Evolutionary conservation across 2,888 invertebrate species (phyloP).

Genomic region (Diploptera punctata): DNA sequence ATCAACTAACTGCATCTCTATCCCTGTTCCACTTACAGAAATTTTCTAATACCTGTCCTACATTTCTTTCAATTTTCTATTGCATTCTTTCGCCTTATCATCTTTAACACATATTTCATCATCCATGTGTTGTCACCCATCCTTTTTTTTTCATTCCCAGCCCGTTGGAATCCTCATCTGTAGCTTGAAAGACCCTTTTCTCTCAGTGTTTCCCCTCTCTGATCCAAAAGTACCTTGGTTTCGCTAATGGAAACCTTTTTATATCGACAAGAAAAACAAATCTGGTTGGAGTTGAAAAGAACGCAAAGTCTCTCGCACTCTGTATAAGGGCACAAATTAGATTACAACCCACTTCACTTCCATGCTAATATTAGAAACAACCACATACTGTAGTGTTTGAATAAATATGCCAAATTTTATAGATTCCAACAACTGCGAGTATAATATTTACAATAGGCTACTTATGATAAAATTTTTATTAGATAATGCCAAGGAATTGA

Average conservation of each 20-base stretch:
- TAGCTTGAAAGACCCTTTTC: not conserved
- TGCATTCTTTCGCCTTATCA: too few relatives aligned
- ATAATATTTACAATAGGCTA: too few relatives aligned
- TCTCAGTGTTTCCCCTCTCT: not conserved
- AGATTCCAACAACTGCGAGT: too few relatives aligned
- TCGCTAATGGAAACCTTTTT: constrained; percentile 23
- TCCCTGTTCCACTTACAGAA: too few relatives aligned
- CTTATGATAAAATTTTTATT: too few relatives aligned
- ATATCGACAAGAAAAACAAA: constrained; percentile 21
- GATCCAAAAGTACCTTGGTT: constrained; percentile 9
- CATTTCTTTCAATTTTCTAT: too few relatives aligned
- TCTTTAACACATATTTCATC: not conserved
- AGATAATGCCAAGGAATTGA: too few relatives aligned
- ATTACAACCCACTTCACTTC: not conserved
- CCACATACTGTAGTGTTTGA: too few relatives aligned
- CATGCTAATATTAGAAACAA: too few relatives aligned
- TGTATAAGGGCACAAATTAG: not conserved
- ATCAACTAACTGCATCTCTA: too few relatives aligned
- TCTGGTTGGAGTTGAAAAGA: not conserved
- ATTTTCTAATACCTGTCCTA: too few relatives aligned
- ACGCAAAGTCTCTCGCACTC: not conserved
- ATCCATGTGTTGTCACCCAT: not conserved
- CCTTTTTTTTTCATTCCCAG: not conserved
- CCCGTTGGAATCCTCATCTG: not conserved
- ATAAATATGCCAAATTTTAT: too few relatives aligned